Percentiles rank a stretch among this genome's conserved stretches.
Evolutionary conservation across 1,140 invertebrate species (phyloP).

Genomic region (Choristoneura fumiferana): DNA sequence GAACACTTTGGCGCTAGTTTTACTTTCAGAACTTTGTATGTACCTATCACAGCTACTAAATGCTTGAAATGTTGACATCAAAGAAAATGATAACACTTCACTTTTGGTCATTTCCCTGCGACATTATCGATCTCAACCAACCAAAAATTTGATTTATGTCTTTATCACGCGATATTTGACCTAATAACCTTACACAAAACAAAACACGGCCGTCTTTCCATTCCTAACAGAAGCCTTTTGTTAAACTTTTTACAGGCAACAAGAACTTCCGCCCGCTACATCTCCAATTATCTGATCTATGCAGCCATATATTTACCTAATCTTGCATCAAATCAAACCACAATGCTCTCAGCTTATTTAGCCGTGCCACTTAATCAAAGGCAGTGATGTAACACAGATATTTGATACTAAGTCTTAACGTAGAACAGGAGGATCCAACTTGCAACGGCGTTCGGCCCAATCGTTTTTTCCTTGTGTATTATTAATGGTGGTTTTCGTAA

Average conservation of each 20-base stretch:
- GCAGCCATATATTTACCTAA: constrained; percentile 19
- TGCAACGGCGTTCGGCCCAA: background rate
- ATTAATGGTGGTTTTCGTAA: constrained; percentile 14
- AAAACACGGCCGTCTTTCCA: too few species aligned
- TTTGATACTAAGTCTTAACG: background rate
- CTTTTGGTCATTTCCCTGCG: too few species aligned
- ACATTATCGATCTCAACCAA: too few species aligned
- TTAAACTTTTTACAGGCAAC: constrained; percentile 1
- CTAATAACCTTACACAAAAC: too few species aligned
- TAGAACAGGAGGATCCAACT: background rate
- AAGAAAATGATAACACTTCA: background rate
- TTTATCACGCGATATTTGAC: too few species aligned
- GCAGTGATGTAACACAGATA: background rate
- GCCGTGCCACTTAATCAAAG: constrained; percentile 20
- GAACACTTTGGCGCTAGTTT: constrained; percentile 2
- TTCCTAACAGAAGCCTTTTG: too few species aligned
- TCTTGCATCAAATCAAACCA: constrained; percentile 20
- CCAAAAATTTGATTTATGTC: too few species aligned
- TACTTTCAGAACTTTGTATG: constrained; percentile 2
- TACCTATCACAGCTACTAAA: background rate
- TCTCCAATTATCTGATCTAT: constrained; percentile 20
- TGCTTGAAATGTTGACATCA: background rate
- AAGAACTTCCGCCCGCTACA: background rate
- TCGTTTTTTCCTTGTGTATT: constrained; percentile 8
- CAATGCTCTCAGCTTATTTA: constrained; percentile 21